Base-by-base conservation (phyloP, 2,888 invertebrate species). In the Ceramica pisi region DNA sequence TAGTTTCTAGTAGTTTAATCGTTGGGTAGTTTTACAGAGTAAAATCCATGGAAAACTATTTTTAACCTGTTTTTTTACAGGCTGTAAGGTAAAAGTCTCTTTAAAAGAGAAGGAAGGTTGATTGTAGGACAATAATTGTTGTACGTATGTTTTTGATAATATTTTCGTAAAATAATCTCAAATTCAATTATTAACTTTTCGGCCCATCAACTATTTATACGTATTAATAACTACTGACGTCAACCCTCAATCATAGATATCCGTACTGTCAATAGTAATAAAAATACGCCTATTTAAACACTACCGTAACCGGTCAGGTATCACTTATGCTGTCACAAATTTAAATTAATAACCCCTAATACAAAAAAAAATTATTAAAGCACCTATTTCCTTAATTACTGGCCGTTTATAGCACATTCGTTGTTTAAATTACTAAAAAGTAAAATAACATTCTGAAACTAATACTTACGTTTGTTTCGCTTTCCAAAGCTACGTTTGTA, bases 361-460 rank as follows among this genome's bases (percentile, higher is more conserved):
- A 14, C 16, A 41, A 41, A 41, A 41, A 14, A 19, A 46, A 19
- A 6, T 31, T 46, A 19, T 19, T 8, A 19, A 19, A 7, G 16
- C 51, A 51, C 19, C 1, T 64, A 48, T 31, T 41, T 61, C 38
- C 51, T 16, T 19, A 60, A 53, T 50, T 69, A 61, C 19, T 35
- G 61, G 35, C 46, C 21, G 9, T 35, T 51, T 41, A 56, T 31
- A 61, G 1, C 7, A 12, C 26, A 31, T 60, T 74, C 70, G 21
- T 68, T 53, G 63, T 81, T 80, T 14, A 65, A 80, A 71, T 55
- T 31, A 61, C 50, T 26, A 62, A 68, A 74, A 57, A 44, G 0
- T 46, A 44, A 1, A 6, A 35, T 26, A 9, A 55, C 19, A 21
- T 56, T 44, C 21, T 53, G 12, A 60, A 70, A 63, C 31, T 67